Base-by-base conservation (phyloP, 1,140 invertebrate genomes). In the Platorchestia sp. region DNA sequence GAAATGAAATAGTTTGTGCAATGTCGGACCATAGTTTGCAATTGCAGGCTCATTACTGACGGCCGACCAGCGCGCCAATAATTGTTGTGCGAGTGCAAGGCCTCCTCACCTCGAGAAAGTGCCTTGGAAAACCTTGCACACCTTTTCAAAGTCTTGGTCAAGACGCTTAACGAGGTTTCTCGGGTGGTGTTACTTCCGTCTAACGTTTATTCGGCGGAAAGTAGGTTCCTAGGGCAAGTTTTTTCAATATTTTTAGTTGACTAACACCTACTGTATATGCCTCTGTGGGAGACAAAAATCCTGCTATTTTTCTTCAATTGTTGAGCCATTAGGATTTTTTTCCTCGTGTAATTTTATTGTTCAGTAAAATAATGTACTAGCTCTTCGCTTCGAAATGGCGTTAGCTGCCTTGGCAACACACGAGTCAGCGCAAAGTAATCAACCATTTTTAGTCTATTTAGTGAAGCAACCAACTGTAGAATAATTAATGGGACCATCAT, bases 1-100 rank as follows among this genome's bases (percentile, higher is more conserved):
- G 91, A 93, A 93, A 93, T 93, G 91, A 93, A 93, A 93, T 93
- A 93, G 91, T 93, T 45, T 45, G 91, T 47, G 91, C 91, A 93
- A 93, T 93, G 91, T n/a, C 45, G 41, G 91, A 45, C 91, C 91
- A 19, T 93, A 44, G 91, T 47, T 45, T 45, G 45, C 44, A 40
- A 93, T 93, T 45, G 44, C 36, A 47, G 41, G 44, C 40, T 40
- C 91, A 47, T 45, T 93, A 45, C 91, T 45, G 40, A 40, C 91
- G 91, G 45, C 44, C 41, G n/a, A 14, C 91, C 43, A 40, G 36
- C 91, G 45, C 91, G 40, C 91, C 45, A 44, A 93, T n/a, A n/a
- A n/a, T n/a, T n/a, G n/a, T 93, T 47, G 3, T 47, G 19, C 91
- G 91, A 93, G 19, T 47, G 87, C 87, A 89, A 89, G 91, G 91